phyloP scores from a whole-genome alignment of 2,113 vertebrate genomes.

The Aphelocoma coerulescens region DNA sequence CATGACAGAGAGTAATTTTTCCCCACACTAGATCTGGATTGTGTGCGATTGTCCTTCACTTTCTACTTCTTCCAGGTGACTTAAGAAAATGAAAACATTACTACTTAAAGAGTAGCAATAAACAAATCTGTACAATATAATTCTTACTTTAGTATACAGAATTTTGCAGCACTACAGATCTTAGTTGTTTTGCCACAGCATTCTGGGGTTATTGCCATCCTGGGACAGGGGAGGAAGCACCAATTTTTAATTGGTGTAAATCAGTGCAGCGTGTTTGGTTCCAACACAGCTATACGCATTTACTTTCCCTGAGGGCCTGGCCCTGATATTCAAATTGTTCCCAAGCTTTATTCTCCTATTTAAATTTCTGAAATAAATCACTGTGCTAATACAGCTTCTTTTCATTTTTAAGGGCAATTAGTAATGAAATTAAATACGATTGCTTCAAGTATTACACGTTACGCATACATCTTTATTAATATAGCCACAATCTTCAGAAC shows the following conservation, averaged over 20 bases:
- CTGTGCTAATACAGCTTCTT: not conserved
- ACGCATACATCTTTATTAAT: not conserved
- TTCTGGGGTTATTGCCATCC: not conserved
- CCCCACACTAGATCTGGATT: not conserved
- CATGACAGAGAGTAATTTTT: not conserved
- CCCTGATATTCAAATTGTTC: not conserved
- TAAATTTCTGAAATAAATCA: conserved; percentile 45
- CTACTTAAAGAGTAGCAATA: not conserved
- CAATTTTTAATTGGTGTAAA: not conserved
- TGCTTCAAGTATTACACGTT: not conserved
- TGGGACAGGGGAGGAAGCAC: not conserved
- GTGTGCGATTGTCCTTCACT: not conserved
- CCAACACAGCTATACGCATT: not conserved
- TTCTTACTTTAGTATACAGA: not conserved
- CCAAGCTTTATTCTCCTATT: conserved; percentile 4
- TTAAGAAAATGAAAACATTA: not conserved
- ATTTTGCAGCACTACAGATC: not conserved
- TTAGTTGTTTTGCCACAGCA: not conserved
- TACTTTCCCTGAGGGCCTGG: conserved; percentile 14
- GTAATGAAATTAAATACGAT: conserved; percentile 34
- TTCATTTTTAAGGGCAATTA: conserved; percentile 48
- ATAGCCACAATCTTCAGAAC: not conserved
- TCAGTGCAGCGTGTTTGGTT: not conserved
- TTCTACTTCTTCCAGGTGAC: not conserved
- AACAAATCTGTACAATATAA: not conserved